Percentiles rank a stretch among this genome's conserved stretches.
These are phyloP conservation scores for Ascaphus truei DNA, from an alignment of 2,113 vertebrate genomes.

Conservation along the genomic window DNA sequence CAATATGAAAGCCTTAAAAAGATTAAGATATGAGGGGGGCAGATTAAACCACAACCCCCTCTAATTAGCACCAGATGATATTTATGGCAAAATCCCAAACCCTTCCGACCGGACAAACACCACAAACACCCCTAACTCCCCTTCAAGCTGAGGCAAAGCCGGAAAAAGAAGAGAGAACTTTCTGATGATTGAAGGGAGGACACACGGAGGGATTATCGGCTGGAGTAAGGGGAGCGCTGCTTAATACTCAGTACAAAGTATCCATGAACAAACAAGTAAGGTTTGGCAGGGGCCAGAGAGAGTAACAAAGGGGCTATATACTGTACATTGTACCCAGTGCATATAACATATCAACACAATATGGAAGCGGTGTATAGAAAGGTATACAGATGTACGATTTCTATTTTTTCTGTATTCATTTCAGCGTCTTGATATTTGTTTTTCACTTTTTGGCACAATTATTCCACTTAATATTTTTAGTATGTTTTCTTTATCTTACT, in stretches of 20 bases:
- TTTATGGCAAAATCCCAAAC: constrained; percentile 30
- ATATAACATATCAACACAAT: background rate
- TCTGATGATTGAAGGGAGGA: background rate
- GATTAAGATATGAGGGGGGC: constrained; percentile 31
- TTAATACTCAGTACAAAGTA: too few species aligned
- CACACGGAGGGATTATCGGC: too few species aligned
- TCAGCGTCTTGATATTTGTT: background rate
- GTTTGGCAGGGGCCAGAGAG: background rate
- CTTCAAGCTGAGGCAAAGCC: constrained; percentile 35
- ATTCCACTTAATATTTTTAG: background rate
- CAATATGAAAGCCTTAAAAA: constrained; percentile 36
- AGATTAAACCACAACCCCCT: constrained; percentile 25
- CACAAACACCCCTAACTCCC: constrained; percentile 8
- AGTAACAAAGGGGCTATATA: constrained; percentile 10
- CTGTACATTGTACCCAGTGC: constrained; percentile 16
- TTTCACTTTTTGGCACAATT: constrained; percentile 10
- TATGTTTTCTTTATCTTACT: background rate
- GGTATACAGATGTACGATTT: background rate
- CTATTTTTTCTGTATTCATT: background rate
- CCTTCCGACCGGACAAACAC: background rate
- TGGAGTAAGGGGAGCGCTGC: too few species aligned
- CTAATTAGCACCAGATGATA: constrained; percentile 35
- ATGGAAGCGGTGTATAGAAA: background rate
- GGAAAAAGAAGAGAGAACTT: constrained; percentile 34
- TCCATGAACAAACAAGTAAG: background rate